Conservation (phyloP, 2,113 vertebrate genomes). For the Perognathus longimembris region DNA sequence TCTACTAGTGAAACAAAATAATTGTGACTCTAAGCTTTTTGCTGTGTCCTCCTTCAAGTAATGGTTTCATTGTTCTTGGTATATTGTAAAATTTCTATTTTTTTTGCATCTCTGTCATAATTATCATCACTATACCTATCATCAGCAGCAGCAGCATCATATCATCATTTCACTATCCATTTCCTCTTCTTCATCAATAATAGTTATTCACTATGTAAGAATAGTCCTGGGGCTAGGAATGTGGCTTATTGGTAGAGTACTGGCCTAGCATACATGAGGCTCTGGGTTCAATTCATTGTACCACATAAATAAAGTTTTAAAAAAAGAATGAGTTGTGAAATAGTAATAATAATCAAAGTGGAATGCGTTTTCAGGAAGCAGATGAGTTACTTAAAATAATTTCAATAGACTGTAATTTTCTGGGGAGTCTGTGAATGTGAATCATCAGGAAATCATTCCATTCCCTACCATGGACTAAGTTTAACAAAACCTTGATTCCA, state of each 20-base stretch:
- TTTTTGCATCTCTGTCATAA: neutral
- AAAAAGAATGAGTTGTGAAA: neutral
- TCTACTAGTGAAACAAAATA: neutral
- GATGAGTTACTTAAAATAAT: slow-evolving; percentile 23
- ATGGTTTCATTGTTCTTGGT: neutral
- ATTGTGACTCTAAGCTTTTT: no score
- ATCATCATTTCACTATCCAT: neutral
- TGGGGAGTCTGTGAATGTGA: neutral
- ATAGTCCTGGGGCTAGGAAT: no score
- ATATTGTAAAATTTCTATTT: neutral
- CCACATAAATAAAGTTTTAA: no score
- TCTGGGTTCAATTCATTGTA: no score
- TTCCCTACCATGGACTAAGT: neutral
- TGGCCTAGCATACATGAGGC: no score
- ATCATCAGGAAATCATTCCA: neutral
- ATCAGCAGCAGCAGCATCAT: neutral
- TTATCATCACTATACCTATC: neutral
- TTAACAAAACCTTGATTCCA: neutral
- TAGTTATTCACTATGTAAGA: neutral
- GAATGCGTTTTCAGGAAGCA: neutral
- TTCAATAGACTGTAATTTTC: neutral
- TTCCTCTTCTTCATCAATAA: neutral
- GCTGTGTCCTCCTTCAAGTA: neutral
- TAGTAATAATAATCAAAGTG: neutral
- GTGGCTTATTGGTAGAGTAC: no score